Evolutionary conservation across 2,797 vertebrate genomes (phyloP).

Genomic region (Buphagus erythrorhynchus): DNA sequence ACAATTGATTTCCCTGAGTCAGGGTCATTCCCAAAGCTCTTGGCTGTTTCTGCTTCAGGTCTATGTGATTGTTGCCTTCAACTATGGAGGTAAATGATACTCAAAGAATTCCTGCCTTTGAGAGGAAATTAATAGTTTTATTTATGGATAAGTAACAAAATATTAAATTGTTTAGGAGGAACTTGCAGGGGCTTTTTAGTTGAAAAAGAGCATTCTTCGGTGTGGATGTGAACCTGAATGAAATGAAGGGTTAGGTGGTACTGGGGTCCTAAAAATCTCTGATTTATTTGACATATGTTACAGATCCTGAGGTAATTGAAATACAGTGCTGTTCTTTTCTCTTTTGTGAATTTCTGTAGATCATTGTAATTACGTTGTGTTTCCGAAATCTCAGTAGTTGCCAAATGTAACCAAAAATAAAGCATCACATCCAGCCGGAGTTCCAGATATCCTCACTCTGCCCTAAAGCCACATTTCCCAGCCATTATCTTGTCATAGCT

Average conservation of each 20-base stretch:
- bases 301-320: not conserved
- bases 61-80: not conserved
- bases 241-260: not conserved
- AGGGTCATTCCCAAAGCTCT: not conserved
- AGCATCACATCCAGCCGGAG: not conserved
- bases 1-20: not conserved
- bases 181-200: not conserved
- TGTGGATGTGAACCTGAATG: not conserved
- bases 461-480: constrained; percentile 70
- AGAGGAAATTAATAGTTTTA: not conserved
- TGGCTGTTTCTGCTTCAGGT: not conserved
- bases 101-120: not conserved
- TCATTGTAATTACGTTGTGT: constrained; percentile 2
- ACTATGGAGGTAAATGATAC: not conserved
- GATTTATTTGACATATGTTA: not conserved
- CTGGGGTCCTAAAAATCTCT: not conserved
- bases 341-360: not conserved
- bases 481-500: constrained; percentile 54
- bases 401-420: constrained; percentile 6
- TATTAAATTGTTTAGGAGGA: not conserved
- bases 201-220: not conserved
- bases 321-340: not conserved
- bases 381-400: constrained; percentile 15
- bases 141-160: not conserved
- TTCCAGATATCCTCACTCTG: constrained; percentile 47